A percentile compares a stretch with the other conserved stretches of the same genome.
These are phyloP conservation scores for Atopsyche davidsoni DNA, from an alignment of 1,140 invertebrate genomes.

Conservation along the genomic window DNA sequence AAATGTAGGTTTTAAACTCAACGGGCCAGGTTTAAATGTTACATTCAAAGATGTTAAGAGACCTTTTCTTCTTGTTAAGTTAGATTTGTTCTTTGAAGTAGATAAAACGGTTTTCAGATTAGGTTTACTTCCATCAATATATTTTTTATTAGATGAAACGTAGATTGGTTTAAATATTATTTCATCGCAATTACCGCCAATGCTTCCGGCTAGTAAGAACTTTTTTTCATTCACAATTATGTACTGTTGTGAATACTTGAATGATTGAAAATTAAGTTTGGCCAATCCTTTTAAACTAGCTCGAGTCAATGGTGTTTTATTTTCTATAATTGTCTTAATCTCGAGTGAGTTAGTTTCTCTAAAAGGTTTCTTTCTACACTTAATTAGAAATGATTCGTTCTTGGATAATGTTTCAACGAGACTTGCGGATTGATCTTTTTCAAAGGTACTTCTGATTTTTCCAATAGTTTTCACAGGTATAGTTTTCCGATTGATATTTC, in stretches of 20 bases:
- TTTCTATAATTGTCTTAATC: neutral
- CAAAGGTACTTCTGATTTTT: conserved; percentile 3
- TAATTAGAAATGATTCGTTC: neutral
- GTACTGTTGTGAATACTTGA: conserved; percentile 16
- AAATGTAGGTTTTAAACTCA: conserved; percentile 35
- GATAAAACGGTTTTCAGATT: neutral
- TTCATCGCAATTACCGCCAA: conserved; percentile 12
- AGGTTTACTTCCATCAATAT: neutral
- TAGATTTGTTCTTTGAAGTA: neutral
- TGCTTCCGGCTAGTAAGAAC: conserved; percentile 14
- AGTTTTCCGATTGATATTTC: no score
- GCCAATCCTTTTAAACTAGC: conserved; percentile 8
- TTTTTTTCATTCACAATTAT: conserved; percentile 4
- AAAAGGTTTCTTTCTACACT: conserved; percentile 4
- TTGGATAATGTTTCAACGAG: neutral
- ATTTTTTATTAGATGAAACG: neutral
- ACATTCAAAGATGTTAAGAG: conserved; percentile 16
- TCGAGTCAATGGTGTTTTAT: conserved; percentile 11
- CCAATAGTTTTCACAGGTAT: conserved; percentile 7
- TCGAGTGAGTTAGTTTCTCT: neutral
- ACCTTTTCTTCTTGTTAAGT: conserved; percentile 15
- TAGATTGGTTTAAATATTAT: conserved; percentile 2
- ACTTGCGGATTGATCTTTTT: neutral
- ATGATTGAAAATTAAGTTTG: conserved; percentile 11
- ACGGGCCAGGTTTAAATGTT: conserved; percentile 37